Evolutionary conservation across 2,888 invertebrate species (phyloP).

Genomic region (Lasioglossum zephyrum): DNA sequence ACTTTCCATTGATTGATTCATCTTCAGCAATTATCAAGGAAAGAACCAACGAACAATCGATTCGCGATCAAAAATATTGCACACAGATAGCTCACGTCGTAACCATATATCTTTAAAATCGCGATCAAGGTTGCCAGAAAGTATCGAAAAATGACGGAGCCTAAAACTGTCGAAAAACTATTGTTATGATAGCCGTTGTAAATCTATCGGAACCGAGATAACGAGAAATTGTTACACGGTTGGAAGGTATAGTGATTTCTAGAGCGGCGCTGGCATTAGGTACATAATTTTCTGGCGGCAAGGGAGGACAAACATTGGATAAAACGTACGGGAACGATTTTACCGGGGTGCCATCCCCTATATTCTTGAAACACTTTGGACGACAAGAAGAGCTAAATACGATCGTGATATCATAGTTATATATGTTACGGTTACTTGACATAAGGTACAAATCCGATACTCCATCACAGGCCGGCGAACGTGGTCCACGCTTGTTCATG

Average conservation of each 20-base stretch:
- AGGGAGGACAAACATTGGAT: background rate
- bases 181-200: background rate
- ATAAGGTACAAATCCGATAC: constrained; percentile 70
- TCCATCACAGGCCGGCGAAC: constrained; percentile 57
- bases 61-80: background rate
- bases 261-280: constrained; percentile 4
- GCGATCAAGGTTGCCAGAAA: background rate
- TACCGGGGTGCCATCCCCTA: constrained; percentile 3
- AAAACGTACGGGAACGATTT: constrained; percentile 23
- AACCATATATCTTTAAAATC: background rate
- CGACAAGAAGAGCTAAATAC: constrained; percentile 51
- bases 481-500: constrained; percentile 66
- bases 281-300: constrained; percentile 1
- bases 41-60: background rate
- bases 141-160: background rate
- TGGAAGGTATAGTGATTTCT: background rate
- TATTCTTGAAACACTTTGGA: constrained; percentile 36
- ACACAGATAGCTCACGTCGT: background rate
- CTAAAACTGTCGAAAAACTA: background rate
- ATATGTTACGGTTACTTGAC: constrained; percentile 66
- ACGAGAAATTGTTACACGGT: background rate
- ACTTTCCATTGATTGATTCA: too few species aligned
- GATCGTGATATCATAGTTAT: constrained; percentile 54
- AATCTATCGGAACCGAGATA: background rate
- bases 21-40: too few species aligned